Conservation (phyloP, 1,140 invertebrate species). For the Drosophila bocqueti region DNA sequence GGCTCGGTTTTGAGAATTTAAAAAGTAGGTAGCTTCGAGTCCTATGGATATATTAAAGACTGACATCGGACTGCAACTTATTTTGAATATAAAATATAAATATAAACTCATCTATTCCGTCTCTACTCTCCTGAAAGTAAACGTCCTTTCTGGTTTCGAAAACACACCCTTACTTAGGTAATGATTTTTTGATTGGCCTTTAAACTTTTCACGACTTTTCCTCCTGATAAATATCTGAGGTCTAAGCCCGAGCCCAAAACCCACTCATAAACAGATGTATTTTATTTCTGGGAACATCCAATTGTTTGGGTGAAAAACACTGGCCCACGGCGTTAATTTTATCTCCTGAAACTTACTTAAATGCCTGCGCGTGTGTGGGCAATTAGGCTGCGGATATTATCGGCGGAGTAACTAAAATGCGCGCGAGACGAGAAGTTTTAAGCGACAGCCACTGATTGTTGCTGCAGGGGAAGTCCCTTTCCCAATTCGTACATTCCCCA, state of each 20-base stretch:
- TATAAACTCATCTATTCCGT: not conserved
- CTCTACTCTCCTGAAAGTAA: too few relatives aligned
- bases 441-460: conserved; percentile 50
- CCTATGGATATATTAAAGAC: not conserved
- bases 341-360: conserved; percentile 60
- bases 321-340: conserved; percentile 59
- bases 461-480: conserved; percentile 28
- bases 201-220: conserved; percentile 5
- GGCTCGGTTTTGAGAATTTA: too few relatives aligned
- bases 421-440: conserved; percentile 32
- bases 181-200: conserved; percentile 1
- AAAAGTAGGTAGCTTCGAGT: too few relatives aligned
- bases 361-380: conserved; percentile 58
- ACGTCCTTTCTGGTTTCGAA: not conserved
- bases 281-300: conserved; percentile 21
- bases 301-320: conserved; percentile 28
- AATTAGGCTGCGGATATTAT: conserved; percentile 55
- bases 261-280: conserved; percentile 16
- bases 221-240: conserved; percentile 6
- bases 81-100: not conserved
- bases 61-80: not conserved
- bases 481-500: not conserved
- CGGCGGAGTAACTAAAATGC: conserved; percentile 32
- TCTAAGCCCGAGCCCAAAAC: not conserved
- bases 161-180: not conserved